These are phyloP conservation scores for Achlya flavicornis DNA, from an alignment of 2,888 invertebrate species.

Conservation along the genomic window DNA sequence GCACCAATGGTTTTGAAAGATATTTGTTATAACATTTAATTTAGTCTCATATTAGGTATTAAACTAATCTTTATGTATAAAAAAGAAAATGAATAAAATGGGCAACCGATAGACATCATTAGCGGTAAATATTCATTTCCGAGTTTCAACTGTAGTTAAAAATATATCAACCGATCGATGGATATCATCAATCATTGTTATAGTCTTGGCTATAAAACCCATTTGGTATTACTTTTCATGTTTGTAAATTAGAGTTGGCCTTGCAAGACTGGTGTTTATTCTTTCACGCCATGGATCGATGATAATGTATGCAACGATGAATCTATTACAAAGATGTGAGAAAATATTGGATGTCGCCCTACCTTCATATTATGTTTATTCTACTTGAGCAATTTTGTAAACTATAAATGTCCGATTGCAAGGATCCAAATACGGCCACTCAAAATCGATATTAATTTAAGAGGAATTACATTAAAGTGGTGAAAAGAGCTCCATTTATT, in stretches of 20 bases:
- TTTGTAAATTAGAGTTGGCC: not conserved
- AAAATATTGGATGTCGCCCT: not conserved
- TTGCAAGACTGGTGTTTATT: not conserved
- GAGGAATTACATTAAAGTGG: too few relatives aligned
- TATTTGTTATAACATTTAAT: too few relatives aligned
- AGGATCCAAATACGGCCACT: too few relatives aligned
- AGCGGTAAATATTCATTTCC: not conserved
- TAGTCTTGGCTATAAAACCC: slow-evolving; percentile 3
- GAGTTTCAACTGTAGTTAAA: not conserved
- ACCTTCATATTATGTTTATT: too few relatives aligned
- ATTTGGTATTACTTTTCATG: not conserved
- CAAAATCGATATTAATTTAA: too few relatives aligned
- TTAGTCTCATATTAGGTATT: too few relatives aligned
- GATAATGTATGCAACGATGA: slow-evolving; percentile 11
- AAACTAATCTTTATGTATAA: too few relatives aligned
- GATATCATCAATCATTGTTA: not conserved
- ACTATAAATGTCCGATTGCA: too few relatives aligned
- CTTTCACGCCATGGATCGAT: not conserved
- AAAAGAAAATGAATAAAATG: not conserved
- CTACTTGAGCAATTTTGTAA: too few relatives aligned
- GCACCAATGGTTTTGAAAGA: too few relatives aligned
- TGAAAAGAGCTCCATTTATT: too few relatives aligned
- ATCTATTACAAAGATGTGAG: not conserved
- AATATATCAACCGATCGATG: not conserved
- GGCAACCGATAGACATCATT: not conserved